These are phyloP conservation scores for Malurus leucopterus DNA, from an alignment of 2,797 vertebrate species.

Conservation along the genomic window DNA sequence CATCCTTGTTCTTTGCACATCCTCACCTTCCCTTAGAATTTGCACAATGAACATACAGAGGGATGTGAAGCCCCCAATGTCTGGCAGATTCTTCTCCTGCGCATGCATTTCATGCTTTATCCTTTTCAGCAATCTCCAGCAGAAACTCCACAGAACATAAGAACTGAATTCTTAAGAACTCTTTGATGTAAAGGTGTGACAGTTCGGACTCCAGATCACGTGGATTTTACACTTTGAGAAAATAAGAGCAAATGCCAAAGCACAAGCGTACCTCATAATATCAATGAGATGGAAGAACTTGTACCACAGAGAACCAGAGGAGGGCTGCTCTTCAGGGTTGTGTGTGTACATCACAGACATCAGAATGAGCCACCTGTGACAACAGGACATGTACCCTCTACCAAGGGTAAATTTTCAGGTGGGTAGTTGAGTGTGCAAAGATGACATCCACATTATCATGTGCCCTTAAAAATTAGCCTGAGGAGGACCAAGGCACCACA, in stretches of 20 bases:
- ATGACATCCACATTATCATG: neutral
- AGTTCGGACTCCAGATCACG: neutral
- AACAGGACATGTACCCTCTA: too few relatives aligned
- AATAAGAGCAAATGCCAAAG: neutral
- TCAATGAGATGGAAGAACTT: neutral
- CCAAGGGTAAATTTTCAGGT: too few relatives aligned
- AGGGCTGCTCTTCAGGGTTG: neutral
- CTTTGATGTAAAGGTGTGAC: neutral
- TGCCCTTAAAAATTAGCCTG: neutral
- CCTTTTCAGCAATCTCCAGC: neutral
- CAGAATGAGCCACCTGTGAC: neutral
- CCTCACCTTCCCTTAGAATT: fast-evolving
- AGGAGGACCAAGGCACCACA: neutral
- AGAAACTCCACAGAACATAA: neutral
- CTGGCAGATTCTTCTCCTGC: fast-evolving
- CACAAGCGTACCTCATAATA: fast-evolving
- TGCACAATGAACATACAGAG: neutral
- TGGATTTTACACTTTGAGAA: fast-evolving
- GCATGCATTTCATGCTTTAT: neutral
- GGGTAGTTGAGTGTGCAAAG: neutral
- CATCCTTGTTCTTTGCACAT: neutral
- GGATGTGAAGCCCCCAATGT: fast-evolving
- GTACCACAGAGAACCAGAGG: fast-evolving
- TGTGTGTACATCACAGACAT: fast-evolving
- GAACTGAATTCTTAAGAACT: neutral